These are phyloP conservation scores for Boulengeromyrus knoepffleri DNA, from an alignment of 2,113 vertebrate genomes.

Conservation along the genomic window DNA sequence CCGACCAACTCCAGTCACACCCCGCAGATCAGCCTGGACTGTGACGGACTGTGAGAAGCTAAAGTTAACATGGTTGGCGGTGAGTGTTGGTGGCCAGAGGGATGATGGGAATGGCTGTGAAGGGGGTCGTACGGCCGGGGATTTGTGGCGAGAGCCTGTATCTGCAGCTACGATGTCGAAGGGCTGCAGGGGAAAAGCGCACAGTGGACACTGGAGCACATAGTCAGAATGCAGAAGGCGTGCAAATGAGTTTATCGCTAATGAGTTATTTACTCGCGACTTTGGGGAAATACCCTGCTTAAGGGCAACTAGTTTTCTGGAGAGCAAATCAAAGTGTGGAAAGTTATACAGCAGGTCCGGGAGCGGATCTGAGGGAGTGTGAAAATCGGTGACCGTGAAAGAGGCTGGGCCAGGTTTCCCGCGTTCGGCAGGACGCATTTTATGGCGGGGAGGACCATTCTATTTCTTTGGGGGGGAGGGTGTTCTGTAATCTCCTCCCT, in stretches of 20 bases:
- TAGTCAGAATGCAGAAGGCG: not conserved
- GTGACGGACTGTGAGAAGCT: not conserved
- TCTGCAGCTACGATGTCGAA: not conserved
- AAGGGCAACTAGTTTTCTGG: not conserved
- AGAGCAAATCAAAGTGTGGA: not conserved
- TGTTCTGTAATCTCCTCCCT: not conserved
- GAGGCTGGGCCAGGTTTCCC: not conserved
- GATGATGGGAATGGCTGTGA: not conserved
- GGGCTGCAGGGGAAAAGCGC: not conserved
- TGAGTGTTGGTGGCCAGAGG: not conserved
- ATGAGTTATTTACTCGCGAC: not conserved
- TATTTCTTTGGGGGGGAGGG: not conserved
- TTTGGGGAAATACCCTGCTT: not conserved
- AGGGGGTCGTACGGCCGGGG: not conserved
- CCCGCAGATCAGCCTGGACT: not conserved
- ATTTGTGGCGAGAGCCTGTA: not conserved
- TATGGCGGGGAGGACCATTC: not conserved
- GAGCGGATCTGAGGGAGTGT: not conserved
- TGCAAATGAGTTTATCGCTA: not conserved
- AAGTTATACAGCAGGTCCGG: not conserved
- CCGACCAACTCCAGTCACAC: not conserved
- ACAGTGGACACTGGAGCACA: not conserved
- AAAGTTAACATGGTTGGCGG: not conserved
- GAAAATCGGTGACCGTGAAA: not conserved
- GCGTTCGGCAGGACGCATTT: not conserved